Conservation (phyloP, 2,113 vertebrate species). For the Enhydra lutris region DNA sequence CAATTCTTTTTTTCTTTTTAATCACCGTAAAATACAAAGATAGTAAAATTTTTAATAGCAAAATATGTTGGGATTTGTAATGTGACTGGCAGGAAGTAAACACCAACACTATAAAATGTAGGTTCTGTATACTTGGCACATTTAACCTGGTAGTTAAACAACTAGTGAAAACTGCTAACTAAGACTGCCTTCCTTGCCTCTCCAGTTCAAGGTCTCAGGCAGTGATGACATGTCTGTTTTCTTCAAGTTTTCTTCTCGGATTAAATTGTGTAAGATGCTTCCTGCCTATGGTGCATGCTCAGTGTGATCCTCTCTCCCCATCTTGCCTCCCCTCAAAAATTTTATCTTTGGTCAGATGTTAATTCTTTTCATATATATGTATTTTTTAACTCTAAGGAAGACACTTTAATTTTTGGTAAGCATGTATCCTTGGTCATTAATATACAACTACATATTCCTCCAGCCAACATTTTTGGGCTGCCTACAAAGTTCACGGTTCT, state of each 20-base stretch:
- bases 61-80: background rate
- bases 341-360: slow-evolving; percentile 3
- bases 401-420: background rate
- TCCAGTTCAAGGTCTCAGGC: background rate
- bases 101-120: background rate
- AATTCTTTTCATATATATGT: background rate
- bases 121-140: background rate
- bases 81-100: slow-evolving; percentile 9
- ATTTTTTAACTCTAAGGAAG: background rate
- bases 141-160: background rate
- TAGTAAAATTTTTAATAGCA: slow-evolving; percentile 28
- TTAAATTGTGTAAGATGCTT: background rate
- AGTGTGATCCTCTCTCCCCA: background rate
- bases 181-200: background rate
- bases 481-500: background rate
- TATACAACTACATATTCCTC: background rate
- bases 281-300: background rate
- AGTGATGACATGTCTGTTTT: background rate
- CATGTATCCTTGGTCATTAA: background rate
- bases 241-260: slow-evolving; percentile 7
- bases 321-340: background rate
- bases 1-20: background rate
- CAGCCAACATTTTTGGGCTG: background rate
- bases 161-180: background rate
- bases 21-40: background rate